Evolutionary conservation across 2,888 invertebrate genomes (phyloP).

Genomic region (Lithodes maja): DNA sequence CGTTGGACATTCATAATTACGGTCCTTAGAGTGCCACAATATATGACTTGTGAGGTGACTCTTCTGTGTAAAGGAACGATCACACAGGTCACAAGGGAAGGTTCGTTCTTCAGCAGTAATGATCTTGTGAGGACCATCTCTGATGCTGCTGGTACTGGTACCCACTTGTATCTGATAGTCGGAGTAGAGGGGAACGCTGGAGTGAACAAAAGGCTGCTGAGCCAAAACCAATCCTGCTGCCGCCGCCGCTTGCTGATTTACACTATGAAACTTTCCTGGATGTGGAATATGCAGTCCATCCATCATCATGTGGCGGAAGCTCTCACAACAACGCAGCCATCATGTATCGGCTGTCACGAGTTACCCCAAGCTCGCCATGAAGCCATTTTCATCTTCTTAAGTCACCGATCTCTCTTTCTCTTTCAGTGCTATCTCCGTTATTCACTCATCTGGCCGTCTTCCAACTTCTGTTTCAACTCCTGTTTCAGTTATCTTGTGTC

Average conservation of each 20-base stretch:
- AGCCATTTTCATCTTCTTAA: conserved; percentile 38
- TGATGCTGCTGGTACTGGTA: background rate
- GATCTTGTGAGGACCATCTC: conserved; percentile 4
- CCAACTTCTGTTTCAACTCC: conserved; percentile 54
- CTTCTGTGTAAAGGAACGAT: conserved; percentile 54
- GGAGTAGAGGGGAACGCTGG: conserved; percentile 33
- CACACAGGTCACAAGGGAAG: conserved; percentile 48
- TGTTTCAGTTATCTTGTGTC: conserved; percentile 61
- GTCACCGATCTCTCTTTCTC: background rate
- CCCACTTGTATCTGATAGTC: conserved; percentile 43
- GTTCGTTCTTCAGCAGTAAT: conserved; percentile 23
- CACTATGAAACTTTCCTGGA: conserved; percentile 61
- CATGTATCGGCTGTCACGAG: conserved; percentile 36
- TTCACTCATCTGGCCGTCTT: conserved; percentile 47
- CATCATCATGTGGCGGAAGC: conserved; percentile 31
- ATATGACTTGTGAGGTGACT: conserved; percentile 61
- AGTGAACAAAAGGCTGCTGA: conserved; percentile 44
- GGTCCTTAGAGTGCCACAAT: conserved; percentile 57
- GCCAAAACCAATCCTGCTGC: conserved; percentile 31
- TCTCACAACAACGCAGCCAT: background rate
- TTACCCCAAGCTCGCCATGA: conserved; percentile 12
- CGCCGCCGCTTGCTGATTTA: conserved; percentile 31
- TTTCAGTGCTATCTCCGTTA: conserved; percentile 33
- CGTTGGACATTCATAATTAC: conserved; percentile 53
- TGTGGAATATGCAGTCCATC: conserved; percentile 63